phyloP scores from a whole-genome alignment of 2,797 vertebrate species.

The Vipera latastei region DNA sequence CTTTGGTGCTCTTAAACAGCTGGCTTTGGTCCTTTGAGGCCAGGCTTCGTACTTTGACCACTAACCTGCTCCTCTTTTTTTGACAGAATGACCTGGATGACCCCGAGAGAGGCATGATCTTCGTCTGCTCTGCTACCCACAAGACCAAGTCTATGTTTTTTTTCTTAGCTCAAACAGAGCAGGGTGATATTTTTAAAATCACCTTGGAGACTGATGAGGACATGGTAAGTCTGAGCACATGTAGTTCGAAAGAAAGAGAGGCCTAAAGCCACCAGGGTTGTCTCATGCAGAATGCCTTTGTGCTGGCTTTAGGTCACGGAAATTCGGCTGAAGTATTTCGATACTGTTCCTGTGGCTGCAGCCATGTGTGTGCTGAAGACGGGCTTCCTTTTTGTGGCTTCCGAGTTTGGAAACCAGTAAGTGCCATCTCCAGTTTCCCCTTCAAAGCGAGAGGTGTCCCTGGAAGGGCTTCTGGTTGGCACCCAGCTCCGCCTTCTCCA shows the following conservation, averaged over 20 bases:
- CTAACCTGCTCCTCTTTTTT: background rate
- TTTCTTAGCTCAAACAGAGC: slow-evolving; percentile 97
- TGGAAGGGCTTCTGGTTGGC: background rate
- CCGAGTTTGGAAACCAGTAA: slow-evolving; percentile 99
- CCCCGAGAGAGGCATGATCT: slow-evolving; percentile 98
- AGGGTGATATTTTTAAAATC: slow-evolving; percentile 98
- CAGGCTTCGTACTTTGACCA: background rate
- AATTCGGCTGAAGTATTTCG: slow-evolving; percentile 97
- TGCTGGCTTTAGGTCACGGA: slow-evolving; percentile 85
- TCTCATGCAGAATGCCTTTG: background rate
- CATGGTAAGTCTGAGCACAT: slow-evolving; percentile 80
- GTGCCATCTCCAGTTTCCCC: slow-evolving; percentile 51
- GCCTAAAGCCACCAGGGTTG: background rate
- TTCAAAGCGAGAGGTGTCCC: background rate
- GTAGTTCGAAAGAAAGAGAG: background rate
- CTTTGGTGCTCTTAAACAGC: background rate
- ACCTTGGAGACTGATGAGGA: slow-evolving; percentile 98
- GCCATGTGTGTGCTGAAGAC: slow-evolving; percentile 99
- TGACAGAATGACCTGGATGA: slow-evolving; percentile 95
- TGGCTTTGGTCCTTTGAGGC: background rate
- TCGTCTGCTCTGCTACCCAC: slow-evolving; percentile 98
- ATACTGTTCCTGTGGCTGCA: slow-evolving; percentile 93
- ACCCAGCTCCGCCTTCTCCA: background rate
- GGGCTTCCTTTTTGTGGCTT: slow-evolving; percentile 94
- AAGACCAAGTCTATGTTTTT: slow-evolving; percentile 99